Percentiles rank a stretch among this genome's conserved stretches.
phyloP scores from a whole-genome alignment of 1,140 invertebrate genomes.

The Lepidotrigona ventralis region DNA sequence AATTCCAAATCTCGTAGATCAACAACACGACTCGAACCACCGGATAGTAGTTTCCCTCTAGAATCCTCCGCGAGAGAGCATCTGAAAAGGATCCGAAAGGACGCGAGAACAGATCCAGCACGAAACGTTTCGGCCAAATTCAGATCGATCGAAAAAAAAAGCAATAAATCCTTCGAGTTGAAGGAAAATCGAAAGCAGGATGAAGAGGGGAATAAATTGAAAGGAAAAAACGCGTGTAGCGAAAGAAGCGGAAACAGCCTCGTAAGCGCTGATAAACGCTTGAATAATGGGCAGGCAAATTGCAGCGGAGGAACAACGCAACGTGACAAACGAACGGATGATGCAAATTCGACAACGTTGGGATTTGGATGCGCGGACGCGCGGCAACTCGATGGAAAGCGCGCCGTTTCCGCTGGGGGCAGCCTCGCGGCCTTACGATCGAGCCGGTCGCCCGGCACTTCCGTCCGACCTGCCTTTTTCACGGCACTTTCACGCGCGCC shows the following conservation, averaged over 20 bases:
- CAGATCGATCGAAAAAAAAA: not conserved
- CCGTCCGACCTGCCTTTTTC: not conserved
- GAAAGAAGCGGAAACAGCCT: not conserved
- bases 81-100: too few species aligned
- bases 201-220: not conserved
- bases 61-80: too few species aligned
- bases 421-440: not conserved
- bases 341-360: slow-evolving; percentile 47
- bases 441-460: not conserved
- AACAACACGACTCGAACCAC: too few species aligned
- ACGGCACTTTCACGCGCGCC: not conserved
- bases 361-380: slow-evolving; percentile 15
- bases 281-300: slow-evolving; percentile 64
- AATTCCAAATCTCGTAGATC: too few species aligned
- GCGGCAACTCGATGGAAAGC: slow-evolving; percentile 7
- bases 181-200: not conserved
- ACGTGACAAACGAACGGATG: slow-evolving; percentile 47
- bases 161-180: slow-evolving; percentile 24
- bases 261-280: slow-evolving; percentile 58
- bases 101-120: too few species aligned
- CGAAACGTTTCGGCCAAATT: not conserved
- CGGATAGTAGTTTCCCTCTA: too few species aligned
- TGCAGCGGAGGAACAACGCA: slow-evolving; percentile 32
- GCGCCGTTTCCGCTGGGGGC: slow-evolving; percentile 12
- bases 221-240: slow-evolving; percentile 21